phyloP scores from a whole-genome alignment of 2,113 vertebrate species.

The Colossoma macropomum region DNA sequence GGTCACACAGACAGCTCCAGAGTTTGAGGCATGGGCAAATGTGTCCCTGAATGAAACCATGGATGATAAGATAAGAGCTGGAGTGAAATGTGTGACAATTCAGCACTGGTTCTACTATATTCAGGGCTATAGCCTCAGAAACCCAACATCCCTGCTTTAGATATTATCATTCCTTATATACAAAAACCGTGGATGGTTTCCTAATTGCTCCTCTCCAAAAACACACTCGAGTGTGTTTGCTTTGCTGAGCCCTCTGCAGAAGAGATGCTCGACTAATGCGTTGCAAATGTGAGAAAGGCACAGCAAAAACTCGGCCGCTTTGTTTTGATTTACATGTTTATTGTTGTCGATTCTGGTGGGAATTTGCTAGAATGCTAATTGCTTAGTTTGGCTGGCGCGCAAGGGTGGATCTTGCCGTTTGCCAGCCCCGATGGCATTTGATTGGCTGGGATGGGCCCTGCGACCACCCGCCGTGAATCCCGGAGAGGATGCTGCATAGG shows the following conservation, averaged over 20 bases:
- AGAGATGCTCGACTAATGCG: slow-evolving; percentile 74
- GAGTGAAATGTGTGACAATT: too few relatives aligned
- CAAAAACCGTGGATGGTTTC: neutral
- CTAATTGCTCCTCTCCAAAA: neutral
- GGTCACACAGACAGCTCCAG: too few relatives aligned
- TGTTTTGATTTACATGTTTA: slow-evolving; percentile 81
- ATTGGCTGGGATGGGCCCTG: slow-evolving; percentile 62
- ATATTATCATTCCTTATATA: neutral
- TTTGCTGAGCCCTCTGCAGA: slow-evolving; percentile 69
- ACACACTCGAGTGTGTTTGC: slow-evolving; percentile 40
- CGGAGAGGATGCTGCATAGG: neutral
- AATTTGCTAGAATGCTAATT: slow-evolving; percentile 78
- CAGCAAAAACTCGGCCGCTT: slow-evolving; percentile 72
- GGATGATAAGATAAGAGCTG: too few relatives aligned
- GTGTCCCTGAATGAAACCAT: too few relatives aligned
- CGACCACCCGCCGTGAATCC: slow-evolving; percentile 43
- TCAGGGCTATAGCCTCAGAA: too few relatives aligned
- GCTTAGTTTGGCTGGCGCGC: slow-evolving; percentile 65
- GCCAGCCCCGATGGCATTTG: slow-evolving; percentile 34
- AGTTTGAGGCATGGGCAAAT: too few relatives aligned
- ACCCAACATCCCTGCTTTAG: too few relatives aligned
- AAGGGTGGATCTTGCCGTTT: slow-evolving; percentile 59
- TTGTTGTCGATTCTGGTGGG: slow-evolving; percentile 77
- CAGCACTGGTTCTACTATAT: too few relatives aligned
- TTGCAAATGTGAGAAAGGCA: slow-evolving; percentile 69